These are phyloP conservation scores for Sinotaia quadrata DNA, from an alignment of 2,888 invertebrate genomes.

Conservation along the genomic window DNA sequence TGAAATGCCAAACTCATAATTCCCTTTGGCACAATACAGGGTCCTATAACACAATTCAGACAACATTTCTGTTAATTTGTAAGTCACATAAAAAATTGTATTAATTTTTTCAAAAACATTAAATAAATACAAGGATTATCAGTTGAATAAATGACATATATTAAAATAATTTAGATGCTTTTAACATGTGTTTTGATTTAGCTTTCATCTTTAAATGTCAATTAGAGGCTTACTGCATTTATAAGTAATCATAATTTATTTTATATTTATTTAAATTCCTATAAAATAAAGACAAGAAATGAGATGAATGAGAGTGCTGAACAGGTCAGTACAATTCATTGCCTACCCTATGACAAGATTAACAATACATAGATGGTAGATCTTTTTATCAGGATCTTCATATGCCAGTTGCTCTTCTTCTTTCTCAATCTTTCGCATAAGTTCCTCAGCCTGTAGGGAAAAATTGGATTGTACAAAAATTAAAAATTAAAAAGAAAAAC, in stretches of 20 bases:
- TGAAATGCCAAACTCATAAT: constrained; percentile 98
- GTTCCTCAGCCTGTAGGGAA: constrained; percentile 84
- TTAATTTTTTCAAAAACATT: background rate
- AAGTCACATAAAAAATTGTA: background rate
- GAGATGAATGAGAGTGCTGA: no score
- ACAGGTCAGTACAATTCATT: no score
- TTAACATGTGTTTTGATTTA: no score
- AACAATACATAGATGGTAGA: constrained; percentile 96
- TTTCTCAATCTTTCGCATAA: constrained; percentile 98
- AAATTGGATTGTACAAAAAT: background rate
- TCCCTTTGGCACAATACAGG: constrained; percentile 97
- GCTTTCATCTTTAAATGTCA: no score
- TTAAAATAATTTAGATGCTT: no score
- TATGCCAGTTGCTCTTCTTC: constrained; percentile 95
- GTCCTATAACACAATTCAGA: constrained; percentile 77
- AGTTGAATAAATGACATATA: no score
- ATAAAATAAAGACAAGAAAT: no score
- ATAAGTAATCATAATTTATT: no score
- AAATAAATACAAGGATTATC: no score
- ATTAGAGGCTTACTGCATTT: no score
- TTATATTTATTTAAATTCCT: no score
- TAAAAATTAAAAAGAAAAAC: background rate
- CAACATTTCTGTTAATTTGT: background rate
- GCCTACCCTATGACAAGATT: constrained; percentile 96
- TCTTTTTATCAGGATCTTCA: constrained; percentile 93